These are phyloP conservation scores for Stercorarius parasiticus DNA, from an alignment of 2,113 vertebrate species.

Conservation along the genomic window DNA sequence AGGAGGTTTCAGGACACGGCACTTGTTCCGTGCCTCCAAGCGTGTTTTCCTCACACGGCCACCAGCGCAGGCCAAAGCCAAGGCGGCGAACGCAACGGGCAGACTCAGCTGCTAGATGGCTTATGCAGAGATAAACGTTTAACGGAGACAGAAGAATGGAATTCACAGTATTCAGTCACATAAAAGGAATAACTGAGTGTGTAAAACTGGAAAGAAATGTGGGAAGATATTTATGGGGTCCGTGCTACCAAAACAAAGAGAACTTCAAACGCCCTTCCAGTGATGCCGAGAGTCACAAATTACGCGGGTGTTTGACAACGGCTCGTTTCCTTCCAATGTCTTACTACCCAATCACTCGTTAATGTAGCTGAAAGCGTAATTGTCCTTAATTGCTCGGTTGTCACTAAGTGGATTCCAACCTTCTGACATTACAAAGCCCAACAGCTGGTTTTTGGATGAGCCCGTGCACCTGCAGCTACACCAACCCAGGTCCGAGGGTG, in stretches of 20 bases:
- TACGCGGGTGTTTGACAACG: background rate
- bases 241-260: conserved; percentile 5
- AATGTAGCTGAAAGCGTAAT: conserved; percentile 37
- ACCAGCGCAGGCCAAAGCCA: background rate
- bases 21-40: background rate
- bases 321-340: background rate
- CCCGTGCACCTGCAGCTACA: background rate
- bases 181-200: conserved; percentile 41
- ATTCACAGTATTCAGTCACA: background rate
- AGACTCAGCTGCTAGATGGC: background rate
- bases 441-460: conserved; percentile 4
- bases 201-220: conserved; percentile 12
- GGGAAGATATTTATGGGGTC: background rate
- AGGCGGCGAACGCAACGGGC: accelerated
- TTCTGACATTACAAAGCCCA: background rate
- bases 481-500: background rate
- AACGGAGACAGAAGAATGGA: background rate
- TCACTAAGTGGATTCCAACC: conserved; percentile 65
- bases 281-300: conserved; percentile 11
- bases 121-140: background rate
- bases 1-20: background rate
- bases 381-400: conserved; percentile 59
- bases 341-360: background rate
- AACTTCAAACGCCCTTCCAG: background rate
- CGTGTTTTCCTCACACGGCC: accelerated